Conservation (phyloP, 2,888 invertebrate species). For the Nebria brevicollis region DNA sequence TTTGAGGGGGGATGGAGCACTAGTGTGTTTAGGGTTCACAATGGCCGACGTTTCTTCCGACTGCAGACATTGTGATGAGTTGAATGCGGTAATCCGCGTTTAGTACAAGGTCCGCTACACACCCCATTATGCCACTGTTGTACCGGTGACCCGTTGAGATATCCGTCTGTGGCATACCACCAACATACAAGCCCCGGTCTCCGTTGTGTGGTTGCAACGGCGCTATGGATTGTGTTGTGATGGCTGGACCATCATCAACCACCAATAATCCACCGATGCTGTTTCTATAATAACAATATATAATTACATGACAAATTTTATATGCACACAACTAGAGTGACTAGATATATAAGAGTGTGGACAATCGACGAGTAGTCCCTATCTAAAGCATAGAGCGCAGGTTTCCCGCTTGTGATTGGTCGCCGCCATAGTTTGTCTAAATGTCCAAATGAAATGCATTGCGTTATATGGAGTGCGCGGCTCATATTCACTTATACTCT, state of each 20-base stretch:
- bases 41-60: slow-evolving; percentile 63
- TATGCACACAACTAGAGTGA: no score
- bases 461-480: no score
- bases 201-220: slow-evolving; percentile 86
- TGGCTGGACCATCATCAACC: slow-evolving; percentile 87
- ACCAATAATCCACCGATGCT: slow-evolving; percentile 86
- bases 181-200: slow-evolving; percentile 89
- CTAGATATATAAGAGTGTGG: no score
- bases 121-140: slow-evolving; percentile 69
- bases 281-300: slow-evolving; percentile 68
- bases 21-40: slow-evolving; percentile 54
- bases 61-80: slow-evolving; percentile 64
- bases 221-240: slow-evolving; percentile 85
- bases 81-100: slow-evolving; percentile 70
- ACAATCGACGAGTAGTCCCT: no score
- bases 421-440: no score
- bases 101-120: slow-evolving; percentile 71
- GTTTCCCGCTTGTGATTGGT: no score
- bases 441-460: no score
- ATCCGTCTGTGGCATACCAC: slow-evolving; percentile 64
- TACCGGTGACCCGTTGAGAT: slow-evolving; percentile 63
- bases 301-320: not conserved
- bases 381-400: no score
- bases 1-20: slow-evolving; percentile 5
- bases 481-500: no score